phyloP scores from a whole-genome alignment of 2,888 invertebrate species.

The Temnothorax rugatulus region DNA sequence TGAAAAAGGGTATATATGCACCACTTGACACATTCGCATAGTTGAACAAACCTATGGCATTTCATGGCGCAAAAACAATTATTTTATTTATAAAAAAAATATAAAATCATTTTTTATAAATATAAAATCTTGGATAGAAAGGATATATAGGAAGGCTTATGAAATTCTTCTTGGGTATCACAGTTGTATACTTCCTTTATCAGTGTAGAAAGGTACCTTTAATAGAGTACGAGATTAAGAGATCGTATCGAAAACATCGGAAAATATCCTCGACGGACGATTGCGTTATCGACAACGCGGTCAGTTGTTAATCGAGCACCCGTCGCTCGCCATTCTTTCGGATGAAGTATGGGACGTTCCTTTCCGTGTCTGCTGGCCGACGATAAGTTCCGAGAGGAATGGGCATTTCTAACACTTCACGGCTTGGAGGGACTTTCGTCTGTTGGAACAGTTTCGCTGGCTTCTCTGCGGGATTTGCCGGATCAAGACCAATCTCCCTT shows the following conservation, averaged over 20 bases:
- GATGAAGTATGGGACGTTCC: slow-evolving; percentile 28
- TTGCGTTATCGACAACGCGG: slow-evolving; percentile 37
- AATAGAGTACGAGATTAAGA: slow-evolving; percentile 12
- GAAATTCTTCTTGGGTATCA: neutral
- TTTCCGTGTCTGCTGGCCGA: slow-evolving; percentile 14
- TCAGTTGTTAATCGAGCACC: slow-evolving; percentile 48
- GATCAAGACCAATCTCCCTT: slow-evolving; percentile 50
- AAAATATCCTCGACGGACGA: slow-evolving; percentile 17
- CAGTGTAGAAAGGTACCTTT: neutral
- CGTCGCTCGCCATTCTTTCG: slow-evolving; percentile 14
- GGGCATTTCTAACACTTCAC: slow-evolving; percentile 34
- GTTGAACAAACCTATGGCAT: neutral
- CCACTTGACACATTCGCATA: neutral
- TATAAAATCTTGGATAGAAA: neutral
- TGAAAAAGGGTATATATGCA: neutral
- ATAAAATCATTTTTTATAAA: neutral
- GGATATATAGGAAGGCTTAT: neutral
- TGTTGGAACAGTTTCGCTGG: slow-evolving; percentile 42
- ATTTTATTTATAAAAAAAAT: neutral
- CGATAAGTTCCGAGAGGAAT: slow-evolving; percentile 33
- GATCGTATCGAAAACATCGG: slow-evolving; percentile 20
- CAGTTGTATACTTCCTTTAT: neutral
- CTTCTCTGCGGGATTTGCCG: slow-evolving; percentile 47
- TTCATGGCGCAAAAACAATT: neutral
- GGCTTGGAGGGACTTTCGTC: slow-evolving; percentile 30